Base-by-base conservation (phyloP, 2,797 vertebrate genomes). In the Balearica regulorum region DNA sequence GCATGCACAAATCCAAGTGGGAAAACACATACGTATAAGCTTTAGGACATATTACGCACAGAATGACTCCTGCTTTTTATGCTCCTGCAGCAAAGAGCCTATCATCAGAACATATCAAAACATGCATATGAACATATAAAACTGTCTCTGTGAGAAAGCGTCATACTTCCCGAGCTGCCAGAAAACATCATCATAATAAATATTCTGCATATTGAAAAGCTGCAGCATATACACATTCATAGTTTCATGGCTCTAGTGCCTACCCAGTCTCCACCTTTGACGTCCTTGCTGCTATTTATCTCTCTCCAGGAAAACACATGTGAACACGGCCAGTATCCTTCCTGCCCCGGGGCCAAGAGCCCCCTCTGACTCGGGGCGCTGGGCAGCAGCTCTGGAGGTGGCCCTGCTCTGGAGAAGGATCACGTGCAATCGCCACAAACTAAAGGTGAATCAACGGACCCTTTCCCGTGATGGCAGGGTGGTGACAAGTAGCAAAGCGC, bases 31-130 rank as follows among this genome's bases (percentile, higher is more conserved):
- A 61, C 13, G 53, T 37, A 51, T 33, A 57, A 77, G 90, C 62
- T 89, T 33, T 43, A 95, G 84, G 92, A 97, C 83, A 93, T 49
- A 33, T 87, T 77, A 79, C 46, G 22, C 77, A 75, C 75, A 70
- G 89, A 93, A 93, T 25, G 6, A 24, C 83, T 94, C 85, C 88
- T 83, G 72, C 88, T 94, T 96, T 93, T 95, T 87, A 95, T 92
- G 89, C 29, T 89, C 48, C 93, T 97, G 97, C 87, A 94, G 54
- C 31, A n/a, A n/a, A 57, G 31, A 21, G 20, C 54, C 54, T 33
- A 57, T 57, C 54, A n/a, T n/a, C 54, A 57, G 19, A 57, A 57
- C 54, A 57, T 33, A 57, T 13, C 19, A 57, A n/a, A 57, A 57
- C 31, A n/a, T 21, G 26, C 26, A 53, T 33, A 18, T 19, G n/a